Base-by-base conservation (phyloP, 2,113 vertebrate species). In the Propithecus coquereli region DNA sequence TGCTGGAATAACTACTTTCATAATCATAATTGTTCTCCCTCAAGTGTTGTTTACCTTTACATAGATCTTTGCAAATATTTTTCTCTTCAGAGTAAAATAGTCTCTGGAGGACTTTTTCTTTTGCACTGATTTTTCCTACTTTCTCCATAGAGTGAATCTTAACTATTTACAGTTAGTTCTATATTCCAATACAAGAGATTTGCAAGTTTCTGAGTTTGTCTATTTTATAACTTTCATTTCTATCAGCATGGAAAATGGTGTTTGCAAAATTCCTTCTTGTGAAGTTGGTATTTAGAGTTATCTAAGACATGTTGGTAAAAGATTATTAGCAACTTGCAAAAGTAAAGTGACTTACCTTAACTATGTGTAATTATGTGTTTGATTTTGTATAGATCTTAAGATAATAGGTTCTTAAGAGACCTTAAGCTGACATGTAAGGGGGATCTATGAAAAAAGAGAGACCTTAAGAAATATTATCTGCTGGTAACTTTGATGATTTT, bases 401-500 rank as follows among this genome's bases (percentile, higher is more conserved):
- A 87, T 81, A 90, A 0, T 17, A 40, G 2, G 47, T 84, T 91
- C 59, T 90, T 90, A 63, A 87, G 57, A 82, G 65, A 94, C 70
- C n/a, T 90, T 94, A 95, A 94, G 88, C 61, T 30, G 61, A 63
- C 61, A 11, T 30, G 61, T 30, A 30, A 63, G 61, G 27, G 27
- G 61, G 61, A 63, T 63, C 27, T 61, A 30, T 30, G 61, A 30
- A 63, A 63, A 63, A 30, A 63, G 61, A 89, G 50, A 82, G 70
- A 95, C 70, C n/a, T 90, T 94, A 95, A 95, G 88, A 97, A 97
- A 95, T 87, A 93, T 77, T 96, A 93, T 52, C 91, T 95, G 91
- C 71, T 89, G 77, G 96, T 85, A 95, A 94, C 43, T 87, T 96
- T 86, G 87, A 98, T 27, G 80, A 95, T 88, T 97, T 98, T 96